These are phyloP conservation scores for Aurelia sp. DNA, from an alignment of 30 jellyfish, hydroid and myxozoan species.

Conservation along the genomic window DNA sequence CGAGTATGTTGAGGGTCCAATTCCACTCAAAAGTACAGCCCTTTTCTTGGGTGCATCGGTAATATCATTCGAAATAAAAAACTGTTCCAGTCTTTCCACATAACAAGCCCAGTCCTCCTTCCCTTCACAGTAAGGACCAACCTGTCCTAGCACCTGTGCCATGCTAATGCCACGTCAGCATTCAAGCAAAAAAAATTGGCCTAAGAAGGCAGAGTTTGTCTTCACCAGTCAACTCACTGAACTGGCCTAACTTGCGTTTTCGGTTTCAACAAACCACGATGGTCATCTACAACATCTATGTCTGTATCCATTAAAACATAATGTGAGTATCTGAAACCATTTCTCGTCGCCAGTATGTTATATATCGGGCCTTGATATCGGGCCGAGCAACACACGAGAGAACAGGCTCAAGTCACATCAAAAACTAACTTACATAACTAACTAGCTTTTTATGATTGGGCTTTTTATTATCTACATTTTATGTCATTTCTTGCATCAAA, in stretches of 20 bases:
- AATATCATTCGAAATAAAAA: slow-evolving; percentile 40
- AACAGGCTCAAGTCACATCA: too few relatives aligned
- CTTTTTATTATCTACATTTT: too few relatives aligned
- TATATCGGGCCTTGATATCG: too few relatives aligned
- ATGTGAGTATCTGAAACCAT: slow-evolving; percentile 27
- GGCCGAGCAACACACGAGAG: too few relatives aligned
- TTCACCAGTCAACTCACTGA: slow-evolving; percentile 49
- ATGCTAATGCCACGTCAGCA: slow-evolving; percentile 40
- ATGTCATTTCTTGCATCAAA: too few relatives aligned
- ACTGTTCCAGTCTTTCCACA: slow-evolving; percentile 62
- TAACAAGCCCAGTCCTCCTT: slow-evolving; percentile 47
- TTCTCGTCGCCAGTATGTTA: slow-evolving; percentile 36
- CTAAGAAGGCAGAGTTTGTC: slow-evolving; percentile 33
- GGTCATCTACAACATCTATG: not conserved
- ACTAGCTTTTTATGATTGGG: too few relatives aligned
- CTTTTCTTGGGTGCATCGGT: slow-evolving; percentile 34
- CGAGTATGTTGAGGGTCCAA: slow-evolving; percentile 36
- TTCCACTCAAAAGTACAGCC: slow-evolving; percentile 28
- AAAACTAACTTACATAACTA: too few relatives aligned
- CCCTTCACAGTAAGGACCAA: slow-evolving; percentile 25
- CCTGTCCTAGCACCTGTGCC: slow-evolving; percentile 22
- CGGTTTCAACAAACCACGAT: not conserved
- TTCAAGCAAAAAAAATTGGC: slow-evolving; percentile 21
- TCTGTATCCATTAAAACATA: slow-evolving; percentile 21
- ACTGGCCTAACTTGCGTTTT: not conserved